phyloP scores from a whole-genome alignment of 2,888 invertebrate species.

The Kryphioiulus occultus region DNA sequence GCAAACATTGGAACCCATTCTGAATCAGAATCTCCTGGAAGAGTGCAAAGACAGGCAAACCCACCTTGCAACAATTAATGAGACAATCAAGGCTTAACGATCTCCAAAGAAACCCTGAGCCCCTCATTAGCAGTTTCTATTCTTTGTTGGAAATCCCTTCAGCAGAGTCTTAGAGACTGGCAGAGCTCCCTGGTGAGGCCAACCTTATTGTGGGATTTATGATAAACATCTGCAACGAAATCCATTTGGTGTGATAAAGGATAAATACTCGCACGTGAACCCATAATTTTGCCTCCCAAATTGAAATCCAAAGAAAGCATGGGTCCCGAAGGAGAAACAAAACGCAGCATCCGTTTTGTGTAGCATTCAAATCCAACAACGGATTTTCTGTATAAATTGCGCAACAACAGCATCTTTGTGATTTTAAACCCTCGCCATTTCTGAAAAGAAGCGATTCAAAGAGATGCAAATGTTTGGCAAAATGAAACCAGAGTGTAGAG shows the following conservation, averaged over 20 bases:
- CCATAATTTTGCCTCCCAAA: not conserved
- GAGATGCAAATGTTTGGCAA: conserved; percentile 26
- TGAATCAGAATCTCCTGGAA: not conserved
- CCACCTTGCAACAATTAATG: not conserved
- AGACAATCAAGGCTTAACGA: conserved; percentile 7
- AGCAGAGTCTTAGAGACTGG: not conserved
- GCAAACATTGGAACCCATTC: not conserved
- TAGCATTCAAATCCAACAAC: not conserved
- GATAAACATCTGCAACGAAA: conserved; percentile 31
- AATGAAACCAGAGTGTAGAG: conserved; percentile 7
- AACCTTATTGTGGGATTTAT: conserved; percentile 16
- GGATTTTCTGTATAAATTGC: not conserved
- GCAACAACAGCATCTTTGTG: conserved; percentile 24
- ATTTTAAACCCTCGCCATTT: conserved; percentile 20
- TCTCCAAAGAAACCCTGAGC: not conserved
- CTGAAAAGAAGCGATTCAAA: not conserved
- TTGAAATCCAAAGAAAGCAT: conserved; percentile 20
- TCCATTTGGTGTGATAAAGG: conserved; percentile 31
- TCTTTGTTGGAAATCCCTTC: not conserved
- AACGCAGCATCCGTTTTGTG: conserved; percentile 24
- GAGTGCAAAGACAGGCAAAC: not conserved
- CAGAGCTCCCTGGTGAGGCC: not conserved
- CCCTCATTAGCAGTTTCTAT: not conserved
- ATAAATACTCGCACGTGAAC: conserved; percentile 26
- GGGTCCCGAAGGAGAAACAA: not conserved